Evolutionary conservation across 2,888 invertebrate genomes (phyloP), one percentile per base, ranked within the genome.

Genomic region (Nephrocerus scutellatus): DNA sequence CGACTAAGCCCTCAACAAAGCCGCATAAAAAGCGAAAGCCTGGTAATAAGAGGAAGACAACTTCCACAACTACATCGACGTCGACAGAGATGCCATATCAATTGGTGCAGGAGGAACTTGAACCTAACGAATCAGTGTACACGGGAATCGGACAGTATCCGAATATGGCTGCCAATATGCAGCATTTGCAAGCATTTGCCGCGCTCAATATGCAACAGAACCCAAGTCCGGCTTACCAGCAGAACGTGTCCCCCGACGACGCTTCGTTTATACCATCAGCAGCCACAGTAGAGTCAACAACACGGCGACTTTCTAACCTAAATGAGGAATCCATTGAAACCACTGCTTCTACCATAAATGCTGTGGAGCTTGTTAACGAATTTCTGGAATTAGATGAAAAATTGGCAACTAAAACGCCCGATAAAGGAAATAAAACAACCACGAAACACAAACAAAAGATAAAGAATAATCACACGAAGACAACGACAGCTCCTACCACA

Each of bases 141-240:
- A 62, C 63, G 4, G 62, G 63, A 14, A 60, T 62, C 24, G 57
- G 61, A 21, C 63, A 62, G 31, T 62, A 60, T 44, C 63, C 63
- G 16, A 55, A 56, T 39, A 42, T 58, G 5, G 55, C 61, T 0
- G 53, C 61, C 25, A 55, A 51, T 25, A 52, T 62, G 54, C 59
- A 55, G 1, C 51, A 55, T 30, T 62, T 59, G 14, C 55, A 62
- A n/a, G 47, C 46, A 1, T 49, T 54, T 19, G 46, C 52, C 3
- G 45, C 50, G 24, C 26, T 60, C 13, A 54, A 62, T 20, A 56
- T 63, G 56, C 60, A 61, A 37, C 63, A 62, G 2, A 55, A 60
- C 16, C n/a, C n/a, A n/a, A n/a, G n/a, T n/a, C n/a, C n/a, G n/a
- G n/a, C n/a, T n/a, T n/a, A n/a, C n/a, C 59, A 61, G 15, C 55